A percentile compares a stretch with the other conserved stretches of the same genome.
Evolutionary conservation across 2,113 vertebrate species (phyloP).

Genomic region (Neopipo cinnamomea): DNA sequence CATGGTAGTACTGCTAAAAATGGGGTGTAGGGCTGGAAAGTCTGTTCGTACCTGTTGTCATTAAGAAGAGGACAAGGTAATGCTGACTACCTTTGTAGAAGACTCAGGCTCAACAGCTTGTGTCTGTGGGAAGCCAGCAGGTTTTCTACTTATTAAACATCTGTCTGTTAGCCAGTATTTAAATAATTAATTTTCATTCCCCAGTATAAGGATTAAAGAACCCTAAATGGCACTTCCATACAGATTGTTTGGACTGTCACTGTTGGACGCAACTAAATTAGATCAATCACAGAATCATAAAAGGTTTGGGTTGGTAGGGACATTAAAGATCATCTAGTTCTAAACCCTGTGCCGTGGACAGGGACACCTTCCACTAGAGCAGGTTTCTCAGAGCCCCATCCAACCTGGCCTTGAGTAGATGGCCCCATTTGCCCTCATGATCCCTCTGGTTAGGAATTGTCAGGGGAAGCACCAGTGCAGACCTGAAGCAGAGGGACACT

Average conservation of each 20-base stretch:
- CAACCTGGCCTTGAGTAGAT: neutral
- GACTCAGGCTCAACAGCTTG: neutral
- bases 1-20: neutral
- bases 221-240: neutral
- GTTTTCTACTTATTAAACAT: neutral
- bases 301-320: neutral
- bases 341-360: neutral
- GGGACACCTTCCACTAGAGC: neutral
- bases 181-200: neutral
- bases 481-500: neutral
- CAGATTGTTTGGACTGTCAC: neutral
- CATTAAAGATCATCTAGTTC: neutral
- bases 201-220: neutral
- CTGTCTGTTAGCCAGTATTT: neutral
- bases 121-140: neutral
- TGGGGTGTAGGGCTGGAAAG: neutral
- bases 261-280: neutral
- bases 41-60: neutral
- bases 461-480: neutral
- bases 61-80: neutral
- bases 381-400: neutral
- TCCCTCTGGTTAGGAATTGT: neutral
- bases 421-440: fast-evolving
- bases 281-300: neutral
- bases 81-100: neutral